Conservation (phyloP, 2,888 invertebrate genomes). For the Drepanosiphum platanoidis region DNA sequence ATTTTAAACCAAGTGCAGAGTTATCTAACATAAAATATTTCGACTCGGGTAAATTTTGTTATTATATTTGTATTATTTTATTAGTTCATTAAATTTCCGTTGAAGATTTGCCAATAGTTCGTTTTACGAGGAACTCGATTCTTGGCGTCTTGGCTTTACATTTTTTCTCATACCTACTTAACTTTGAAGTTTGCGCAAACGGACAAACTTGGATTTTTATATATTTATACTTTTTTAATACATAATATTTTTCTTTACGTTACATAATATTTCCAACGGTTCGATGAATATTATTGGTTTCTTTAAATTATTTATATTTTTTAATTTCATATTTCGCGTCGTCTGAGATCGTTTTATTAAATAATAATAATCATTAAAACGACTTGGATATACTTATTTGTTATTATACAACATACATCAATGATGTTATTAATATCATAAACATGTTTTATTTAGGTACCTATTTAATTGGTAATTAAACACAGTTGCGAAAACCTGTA, state of each 20-base stretch:
- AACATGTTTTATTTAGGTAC: background rate
- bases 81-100: constrained; percentile 35
- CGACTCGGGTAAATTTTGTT: background rate
- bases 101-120: constrained; percentile 17
- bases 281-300: background rate
- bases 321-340: background rate
- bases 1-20: constrained; percentile 30
- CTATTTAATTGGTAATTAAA: no score
- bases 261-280: background rate
- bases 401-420: background rate
- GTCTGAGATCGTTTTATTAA: background rate
- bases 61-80: constrained; percentile 52
- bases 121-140: background rate
- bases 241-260: background rate
- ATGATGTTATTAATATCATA: no score
- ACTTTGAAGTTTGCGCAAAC: constrained; percentile 43
- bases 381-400: background rate
- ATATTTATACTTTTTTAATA: no score
- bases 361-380: background rate
- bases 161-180: constrained; percentile 7
- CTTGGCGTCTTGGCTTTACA: constrained; percentile 37
- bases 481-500: no score
- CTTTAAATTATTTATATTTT: background rate
- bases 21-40: constrained; percentile 12
- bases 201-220: background rate